A percentile compares a stretch with the other conserved stretches of the same genome.
Conservation (phyloP, 2,888 invertebrate species). For the Morinoia aosen region DNA sequence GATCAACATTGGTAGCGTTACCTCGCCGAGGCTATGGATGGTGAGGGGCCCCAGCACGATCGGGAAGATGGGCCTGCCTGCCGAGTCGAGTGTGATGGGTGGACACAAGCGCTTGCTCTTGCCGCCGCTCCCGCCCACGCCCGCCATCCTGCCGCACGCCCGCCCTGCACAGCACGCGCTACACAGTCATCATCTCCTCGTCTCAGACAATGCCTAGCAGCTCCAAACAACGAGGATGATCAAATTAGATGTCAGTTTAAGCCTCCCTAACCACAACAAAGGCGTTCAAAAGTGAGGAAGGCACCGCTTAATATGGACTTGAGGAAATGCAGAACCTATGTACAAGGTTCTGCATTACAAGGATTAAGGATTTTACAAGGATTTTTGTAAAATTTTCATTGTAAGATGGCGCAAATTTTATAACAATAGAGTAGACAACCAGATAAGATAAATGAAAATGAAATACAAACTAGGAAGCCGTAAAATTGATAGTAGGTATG, state of each 20-base stretch:
- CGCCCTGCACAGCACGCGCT: conserved; percentile 66
- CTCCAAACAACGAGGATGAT: background rate
- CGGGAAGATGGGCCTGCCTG: conserved; percentile 82
- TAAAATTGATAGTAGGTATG: background rate
- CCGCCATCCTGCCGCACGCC: conserved; percentile 27
- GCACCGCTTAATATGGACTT: too few relatives aligned
- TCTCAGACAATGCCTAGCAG: background rate
- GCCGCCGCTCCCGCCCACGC: conserved; percentile 51
- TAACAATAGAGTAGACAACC: too few relatives aligned
- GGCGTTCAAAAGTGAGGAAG: too few relatives aligned
- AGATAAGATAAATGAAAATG: background rate
- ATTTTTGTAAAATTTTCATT: too few relatives aligned
- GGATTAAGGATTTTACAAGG: too few relatives aligned
- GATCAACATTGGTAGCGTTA: conserved; percentile 66
- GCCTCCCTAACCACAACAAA: too few relatives aligned
- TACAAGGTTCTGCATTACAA: too few relatives aligned
- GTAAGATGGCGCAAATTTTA: too few relatives aligned
- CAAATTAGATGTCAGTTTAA: too few relatives aligned
- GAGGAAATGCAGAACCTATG: too few relatives aligned
- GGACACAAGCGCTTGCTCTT: conserved; percentile 74
- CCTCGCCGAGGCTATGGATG: conserved; percentile 83
- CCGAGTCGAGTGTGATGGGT: conserved; percentile 78
- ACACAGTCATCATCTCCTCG: conserved; percentile 8
- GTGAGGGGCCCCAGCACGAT: conserved; percentile 80
- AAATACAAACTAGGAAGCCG: background rate